Evolutionary conservation across 2,113 vertebrate species (phyloP).

Genomic region (Odobenus rosmarus): DNA sequence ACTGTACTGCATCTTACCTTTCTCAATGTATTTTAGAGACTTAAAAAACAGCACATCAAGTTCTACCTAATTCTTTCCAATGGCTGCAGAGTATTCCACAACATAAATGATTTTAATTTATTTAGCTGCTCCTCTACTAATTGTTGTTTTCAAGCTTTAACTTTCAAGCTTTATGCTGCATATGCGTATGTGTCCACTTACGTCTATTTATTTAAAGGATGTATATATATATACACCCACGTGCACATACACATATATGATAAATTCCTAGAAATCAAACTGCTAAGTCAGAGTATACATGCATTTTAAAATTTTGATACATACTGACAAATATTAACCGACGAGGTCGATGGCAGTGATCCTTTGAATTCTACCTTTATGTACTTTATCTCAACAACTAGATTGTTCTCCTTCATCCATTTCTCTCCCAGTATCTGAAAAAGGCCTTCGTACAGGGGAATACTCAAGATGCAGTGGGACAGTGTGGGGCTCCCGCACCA

Average conservation of each 20-base stretch:
- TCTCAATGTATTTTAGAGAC: neutral
- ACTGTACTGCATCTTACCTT: neutral
- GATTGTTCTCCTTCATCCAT: neutral
- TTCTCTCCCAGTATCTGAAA: neutral
- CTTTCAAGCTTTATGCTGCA: constrained; percentile 6
- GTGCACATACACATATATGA: neutral
- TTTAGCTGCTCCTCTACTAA: constrained; percentile 30
- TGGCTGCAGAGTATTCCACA: neutral
- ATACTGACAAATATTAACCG: neutral
- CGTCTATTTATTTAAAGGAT: neutral
- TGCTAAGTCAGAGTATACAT: neutral
- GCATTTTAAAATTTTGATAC: constrained; percentile 26
- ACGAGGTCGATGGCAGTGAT: neutral
- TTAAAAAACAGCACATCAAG: neutral
- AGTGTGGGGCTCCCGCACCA: neutral
- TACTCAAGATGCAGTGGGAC: neutral
- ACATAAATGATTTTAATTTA: neutral
- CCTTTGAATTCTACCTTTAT: neutral
- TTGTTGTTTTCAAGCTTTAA: constrained; percentile 50
- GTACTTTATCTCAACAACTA: neutral
- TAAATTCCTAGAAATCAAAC: constrained; percentile 45
- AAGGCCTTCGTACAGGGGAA: neutral
- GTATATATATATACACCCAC: neutral
- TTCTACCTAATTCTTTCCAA: constrained; percentile 46
- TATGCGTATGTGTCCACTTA: neutral